These are phyloP conservation scores for Dolichopus griseipennis DNA, from an alignment of 2,888 invertebrate species.

Conservation along the genomic window DNA sequence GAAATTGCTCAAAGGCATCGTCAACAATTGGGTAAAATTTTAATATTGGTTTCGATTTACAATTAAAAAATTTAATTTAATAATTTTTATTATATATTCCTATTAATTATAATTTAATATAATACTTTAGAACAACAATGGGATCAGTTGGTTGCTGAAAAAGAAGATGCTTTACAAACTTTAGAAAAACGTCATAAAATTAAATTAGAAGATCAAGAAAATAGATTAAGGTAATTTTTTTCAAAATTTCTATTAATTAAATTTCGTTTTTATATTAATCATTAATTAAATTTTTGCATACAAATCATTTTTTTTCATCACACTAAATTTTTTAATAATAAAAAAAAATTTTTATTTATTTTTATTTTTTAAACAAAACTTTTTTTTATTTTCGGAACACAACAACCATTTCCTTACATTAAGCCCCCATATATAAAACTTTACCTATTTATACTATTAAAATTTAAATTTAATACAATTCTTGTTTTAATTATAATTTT, in stretches of 20 bases:
- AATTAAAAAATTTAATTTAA: not conserved
- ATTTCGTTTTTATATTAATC: not conserved
- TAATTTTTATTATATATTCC: not conserved
- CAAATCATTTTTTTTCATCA: slow-evolving; percentile 10
- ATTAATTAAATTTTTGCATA: not conserved
- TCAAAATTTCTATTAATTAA: not conserved
- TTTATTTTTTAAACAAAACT: no score
- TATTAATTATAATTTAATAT: not conserved
- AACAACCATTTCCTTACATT: no score
- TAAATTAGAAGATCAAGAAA: slow-evolving; percentile 38
- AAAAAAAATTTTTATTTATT: not conserved
- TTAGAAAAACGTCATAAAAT: slow-evolving; percentile 48
- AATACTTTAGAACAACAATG: slow-evolving; percentile 46
- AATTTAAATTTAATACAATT: no score
- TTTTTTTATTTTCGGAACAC: no score
- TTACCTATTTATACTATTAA: no score
- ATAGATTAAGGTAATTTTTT: slow-evolving; percentile 43
- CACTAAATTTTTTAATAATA: not conserved
- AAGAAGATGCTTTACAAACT: slow-evolving; percentile 48
- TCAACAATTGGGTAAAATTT: slow-evolving; percentile 54
- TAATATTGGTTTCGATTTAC: not conserved
- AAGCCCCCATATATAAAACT: no score
- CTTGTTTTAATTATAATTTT: no score
- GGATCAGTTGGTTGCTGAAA: slow-evolving; percentile 49
- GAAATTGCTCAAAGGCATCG: slow-evolving; percentile 56